Evolutionary conservation across 1,140 invertebrate species (phyloP).

Genomic region (Pseudomyrmex dendroicus): DNA sequence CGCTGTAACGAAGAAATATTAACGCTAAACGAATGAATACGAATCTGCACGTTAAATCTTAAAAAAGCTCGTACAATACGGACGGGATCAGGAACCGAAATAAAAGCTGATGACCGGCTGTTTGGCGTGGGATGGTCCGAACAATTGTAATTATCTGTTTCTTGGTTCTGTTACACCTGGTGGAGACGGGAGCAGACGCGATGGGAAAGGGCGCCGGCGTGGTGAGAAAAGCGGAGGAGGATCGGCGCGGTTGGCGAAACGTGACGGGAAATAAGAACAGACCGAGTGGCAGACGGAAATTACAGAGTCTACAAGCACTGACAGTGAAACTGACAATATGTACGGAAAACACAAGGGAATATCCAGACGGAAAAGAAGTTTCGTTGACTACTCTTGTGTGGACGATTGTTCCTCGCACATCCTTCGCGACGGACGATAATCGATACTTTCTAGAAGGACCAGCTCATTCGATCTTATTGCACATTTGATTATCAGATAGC

Average conservation of each 20-base stretch:
- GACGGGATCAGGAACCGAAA: conserved; percentile 45
- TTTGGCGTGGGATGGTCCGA: conserved; percentile 64
- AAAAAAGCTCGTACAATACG: conserved; percentile 8
- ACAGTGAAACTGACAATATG: conserved; percentile 70
- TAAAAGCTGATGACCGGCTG: conserved; percentile 41
- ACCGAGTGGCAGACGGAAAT: conserved; percentile 82
- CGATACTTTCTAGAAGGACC: conserved; percentile 5
- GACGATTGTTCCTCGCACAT: conserved; percentile 62
- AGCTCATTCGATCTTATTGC: background rate
- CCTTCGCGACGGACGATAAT: conserved; percentile 36
- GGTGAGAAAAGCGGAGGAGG: conserved; percentile 68
- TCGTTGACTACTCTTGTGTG: conserved; percentile 44
- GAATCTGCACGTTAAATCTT: conserved; percentile 55
- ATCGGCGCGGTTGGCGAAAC: conserved; percentile 74
- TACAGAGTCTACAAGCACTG: conserved; percentile 77
- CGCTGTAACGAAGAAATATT: conserved; percentile 53
- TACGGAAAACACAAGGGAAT: conserved; percentile 60
- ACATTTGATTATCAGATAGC: background rate
- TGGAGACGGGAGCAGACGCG: conserved; percentile 63
- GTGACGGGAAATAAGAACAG: conserved; percentile 84
- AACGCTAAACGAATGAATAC: conserved; percentile 54
- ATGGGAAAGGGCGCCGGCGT: background rate
- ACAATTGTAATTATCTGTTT: conserved; percentile 81
- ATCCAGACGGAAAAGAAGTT: conserved; percentile 54
- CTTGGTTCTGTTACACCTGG: conserved; percentile 81